Percentiles rank a stretch among this genome's conserved stretches.
Evolutionary conservation across 2,888 invertebrate genomes (phyloP).

Genomic region (Folsomia manolachei): DNA sequence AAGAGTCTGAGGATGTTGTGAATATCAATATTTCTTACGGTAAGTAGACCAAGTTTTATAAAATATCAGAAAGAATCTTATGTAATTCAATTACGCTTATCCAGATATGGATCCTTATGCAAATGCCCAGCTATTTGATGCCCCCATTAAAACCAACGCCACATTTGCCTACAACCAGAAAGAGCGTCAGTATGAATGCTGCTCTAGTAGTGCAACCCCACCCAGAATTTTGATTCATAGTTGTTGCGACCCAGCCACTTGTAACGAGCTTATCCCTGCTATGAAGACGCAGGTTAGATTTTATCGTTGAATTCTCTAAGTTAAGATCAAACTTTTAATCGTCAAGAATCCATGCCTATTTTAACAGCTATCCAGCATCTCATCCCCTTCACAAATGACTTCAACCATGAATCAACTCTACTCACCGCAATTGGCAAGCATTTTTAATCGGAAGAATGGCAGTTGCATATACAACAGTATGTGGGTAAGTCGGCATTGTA

Average conservation of each 20-base stretch:
- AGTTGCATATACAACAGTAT: neutral
- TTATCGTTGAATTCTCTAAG: too few relatives aligned
- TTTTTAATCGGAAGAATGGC: neutral
- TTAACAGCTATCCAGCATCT: neutral
- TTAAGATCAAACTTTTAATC: too few relatives aligned
- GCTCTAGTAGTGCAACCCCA: neutral
- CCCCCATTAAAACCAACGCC: neutral
- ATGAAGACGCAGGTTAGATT: neutral
- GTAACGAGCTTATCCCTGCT: neutral
- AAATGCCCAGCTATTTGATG: too few relatives aligned
- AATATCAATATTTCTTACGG: neutral
- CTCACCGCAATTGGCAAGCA: neutral
- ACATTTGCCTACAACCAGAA: neutral
- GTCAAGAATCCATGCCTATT: neutral
- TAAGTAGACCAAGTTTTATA: neutral
- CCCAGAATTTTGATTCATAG: neutral
- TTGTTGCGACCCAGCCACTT: conserved; percentile 5
- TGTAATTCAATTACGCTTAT: too few relatives aligned
- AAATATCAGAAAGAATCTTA: too few relatives aligned
- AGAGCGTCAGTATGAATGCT: conserved; percentile 7
- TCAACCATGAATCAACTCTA: neutral
- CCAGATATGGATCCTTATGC: too few relatives aligned
- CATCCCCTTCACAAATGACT: neutral
- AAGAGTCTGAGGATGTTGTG: neutral
- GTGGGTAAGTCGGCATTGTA: too few relatives aligned